Evolutionary conservation across 2,888 invertebrate genomes (phyloP).

Genomic region (Agrotis segetum): DNA sequence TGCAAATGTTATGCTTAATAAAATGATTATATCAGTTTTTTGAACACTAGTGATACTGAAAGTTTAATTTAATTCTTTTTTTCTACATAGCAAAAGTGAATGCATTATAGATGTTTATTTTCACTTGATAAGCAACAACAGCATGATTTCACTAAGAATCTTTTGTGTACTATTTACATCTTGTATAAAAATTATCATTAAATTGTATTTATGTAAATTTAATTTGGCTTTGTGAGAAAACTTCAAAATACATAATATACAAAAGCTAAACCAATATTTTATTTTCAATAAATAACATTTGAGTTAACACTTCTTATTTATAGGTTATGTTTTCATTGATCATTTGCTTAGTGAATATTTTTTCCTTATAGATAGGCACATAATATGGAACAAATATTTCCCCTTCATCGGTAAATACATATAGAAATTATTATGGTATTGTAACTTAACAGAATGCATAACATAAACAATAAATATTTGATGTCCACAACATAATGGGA

Average conservation of each 20-base stretch:
- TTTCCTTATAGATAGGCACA: conserved; percentile 24
- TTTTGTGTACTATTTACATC: conserved; percentile 87
- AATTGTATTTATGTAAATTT: conserved; percentile 91
- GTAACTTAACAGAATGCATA: conserved; percentile 1
- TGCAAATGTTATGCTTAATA: conserved; percentile 76
- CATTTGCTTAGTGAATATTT: conserved; percentile 20
- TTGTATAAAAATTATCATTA: conserved; percentile 90
- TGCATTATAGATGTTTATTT: conserved; percentile 78
- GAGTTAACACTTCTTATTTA: not conserved
- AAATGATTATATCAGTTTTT: conserved; percentile 77
- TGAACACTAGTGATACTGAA: conserved; percentile 86
- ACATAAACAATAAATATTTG: conserved; percentile 26
- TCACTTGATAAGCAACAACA: conserved; percentile 77
- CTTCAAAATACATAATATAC: conserved; percentile 90
- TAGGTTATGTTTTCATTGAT: conserved; percentile 53
- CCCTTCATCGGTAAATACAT: conserved; percentile 17
- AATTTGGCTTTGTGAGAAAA: conserved; percentile 90
- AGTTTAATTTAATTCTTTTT: conserved; percentile 73
- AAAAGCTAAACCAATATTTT: conserved; percentile 88
- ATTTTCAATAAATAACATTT: conserved; percentile 71
- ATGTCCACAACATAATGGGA: not conserved
- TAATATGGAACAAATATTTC: conserved; percentile 24
- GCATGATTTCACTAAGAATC: conserved; percentile 84
- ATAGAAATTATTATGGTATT: not conserved
- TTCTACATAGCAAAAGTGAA: conserved; percentile 79